Percentiles rank a stretch among this genome's conserved stretches.
phyloP scores from a whole-genome alignment of 1,140 invertebrate species.

The Pogonus chalceus region DNA sequence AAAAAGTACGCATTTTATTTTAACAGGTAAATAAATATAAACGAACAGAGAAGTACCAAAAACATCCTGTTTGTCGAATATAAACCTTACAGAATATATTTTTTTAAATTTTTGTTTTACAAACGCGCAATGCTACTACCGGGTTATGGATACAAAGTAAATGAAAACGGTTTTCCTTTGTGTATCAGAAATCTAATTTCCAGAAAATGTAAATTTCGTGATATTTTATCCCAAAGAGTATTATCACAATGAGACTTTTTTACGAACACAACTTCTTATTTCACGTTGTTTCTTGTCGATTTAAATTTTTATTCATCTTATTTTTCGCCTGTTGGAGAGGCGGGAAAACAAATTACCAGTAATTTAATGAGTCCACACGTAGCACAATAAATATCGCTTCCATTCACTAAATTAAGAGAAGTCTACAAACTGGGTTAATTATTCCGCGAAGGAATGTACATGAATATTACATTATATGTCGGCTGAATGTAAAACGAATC shows the following conservation, averaged over 20 bases:
- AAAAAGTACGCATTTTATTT: no score
- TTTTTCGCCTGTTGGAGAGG: neutral
- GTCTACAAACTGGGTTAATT: neutral
- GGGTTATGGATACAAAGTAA: neutral
- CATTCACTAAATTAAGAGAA: neutral
- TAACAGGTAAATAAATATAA: neutral
- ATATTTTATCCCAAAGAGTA: slow-evolving; percentile 3
- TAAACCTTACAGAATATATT: neutral
- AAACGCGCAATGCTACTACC: neutral
- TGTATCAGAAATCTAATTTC: slow-evolving; percentile 7
- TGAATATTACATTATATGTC: neutral
- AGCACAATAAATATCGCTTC: neutral
- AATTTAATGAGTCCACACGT: neutral
- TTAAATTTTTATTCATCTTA: neutral
- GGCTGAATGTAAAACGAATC: neutral
- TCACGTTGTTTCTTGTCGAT: neutral
- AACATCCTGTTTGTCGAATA: neutral
- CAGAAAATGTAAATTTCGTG: slow-evolving; percentile 4
- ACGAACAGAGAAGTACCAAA: neutral
- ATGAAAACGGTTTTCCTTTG: slow-evolving; percentile 7
- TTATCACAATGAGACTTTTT: slow-evolving; percentile 2
- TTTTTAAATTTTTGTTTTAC: neutral
- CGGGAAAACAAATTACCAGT: neutral
- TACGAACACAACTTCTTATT: neutral
- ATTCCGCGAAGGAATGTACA: neutral